These are phyloP conservation scores for Brachionus angularis DNA, from an alignment of 1,140 invertebrate genomes.

Conservation along the genomic window DNA sequence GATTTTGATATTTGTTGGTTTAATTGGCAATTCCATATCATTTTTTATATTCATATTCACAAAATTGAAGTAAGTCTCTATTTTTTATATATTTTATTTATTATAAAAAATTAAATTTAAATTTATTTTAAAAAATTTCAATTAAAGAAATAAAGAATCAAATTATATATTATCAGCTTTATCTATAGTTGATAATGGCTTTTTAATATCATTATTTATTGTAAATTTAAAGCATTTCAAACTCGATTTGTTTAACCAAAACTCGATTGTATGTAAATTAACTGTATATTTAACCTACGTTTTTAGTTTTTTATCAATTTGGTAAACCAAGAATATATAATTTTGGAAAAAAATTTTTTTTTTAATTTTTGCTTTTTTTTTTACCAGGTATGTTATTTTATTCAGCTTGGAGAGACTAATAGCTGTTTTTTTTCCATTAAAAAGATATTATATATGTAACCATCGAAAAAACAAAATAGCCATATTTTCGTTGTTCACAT, in stretches of 20 bases:
- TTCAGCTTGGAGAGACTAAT: conserved; percentile 21
- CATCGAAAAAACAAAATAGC: conserved; percentile 1
- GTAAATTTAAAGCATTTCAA: conserved; percentile 24
- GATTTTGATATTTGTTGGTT: no score
- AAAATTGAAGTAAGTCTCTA: no score
- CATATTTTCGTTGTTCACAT: neutral
- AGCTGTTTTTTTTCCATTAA: conserved; percentile 33
- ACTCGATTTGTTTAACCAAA: conserved; percentile 16
- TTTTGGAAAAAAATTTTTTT: no score
- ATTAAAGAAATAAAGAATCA: neutral
- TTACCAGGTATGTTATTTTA: conserved; percentile 16
- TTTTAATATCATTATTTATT: conserved; percentile 17
- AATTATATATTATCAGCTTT: conserved; percentile 3
- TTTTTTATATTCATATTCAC: no score
- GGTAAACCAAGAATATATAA: no score
- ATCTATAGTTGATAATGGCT: conserved; percentile 28
- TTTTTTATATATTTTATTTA: no score
- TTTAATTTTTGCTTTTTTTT: neutral
- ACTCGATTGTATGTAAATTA: neutral
- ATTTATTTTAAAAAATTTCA: neutral
- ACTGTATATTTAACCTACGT: conserved; percentile 17
- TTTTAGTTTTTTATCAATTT: conserved; percentile 28
- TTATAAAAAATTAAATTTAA: no score
- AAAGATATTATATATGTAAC: conserved; percentile 3
- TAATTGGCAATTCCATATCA: no score